These are phyloP conservation scores for Drosophila neonasuta DNA, from an alignment of 2,888 invertebrate species.

Conservation along the genomic window DNA sequence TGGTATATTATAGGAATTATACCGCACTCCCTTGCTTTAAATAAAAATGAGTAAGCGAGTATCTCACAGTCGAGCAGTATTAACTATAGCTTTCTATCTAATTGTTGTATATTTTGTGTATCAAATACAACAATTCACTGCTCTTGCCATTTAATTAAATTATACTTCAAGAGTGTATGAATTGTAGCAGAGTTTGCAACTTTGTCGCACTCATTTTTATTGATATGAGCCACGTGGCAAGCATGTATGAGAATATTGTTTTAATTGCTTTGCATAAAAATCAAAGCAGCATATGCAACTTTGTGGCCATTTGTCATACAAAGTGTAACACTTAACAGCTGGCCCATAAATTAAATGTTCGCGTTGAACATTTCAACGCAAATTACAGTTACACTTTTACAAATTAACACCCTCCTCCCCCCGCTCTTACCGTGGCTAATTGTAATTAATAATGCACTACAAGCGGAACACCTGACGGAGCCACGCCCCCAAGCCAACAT, in stretches of 20 bases:
- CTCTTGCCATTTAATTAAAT: too few relatives aligned
- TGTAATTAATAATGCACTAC: constrained; percentile 68
- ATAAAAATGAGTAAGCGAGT: too few relatives aligned
- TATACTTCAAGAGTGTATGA: too few relatives aligned
- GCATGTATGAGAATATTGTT: constrained; percentile 31
- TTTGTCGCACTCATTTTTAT: constrained; percentile 27
- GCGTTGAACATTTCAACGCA: constrained; percentile 58
- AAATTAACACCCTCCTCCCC: constrained; percentile 57
- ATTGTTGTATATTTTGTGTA: too few relatives aligned
- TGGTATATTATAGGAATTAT: too few relatives aligned
- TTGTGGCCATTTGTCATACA: constrained; percentile 67
- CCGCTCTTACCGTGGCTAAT: constrained; percentile 50
- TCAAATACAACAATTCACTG: too few relatives aligned
- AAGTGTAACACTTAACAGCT: constrained; percentile 70
- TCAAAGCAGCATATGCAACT: constrained; percentile 58
- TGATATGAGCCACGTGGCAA: constrained; percentile 8
- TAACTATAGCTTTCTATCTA: too few relatives aligned
- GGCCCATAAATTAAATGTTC: constrained; percentile 65
- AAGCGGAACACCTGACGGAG: constrained; percentile 52
- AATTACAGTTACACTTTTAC: constrained; percentile 65
- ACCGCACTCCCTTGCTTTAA: too few relatives aligned
- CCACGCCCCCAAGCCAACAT: constrained; percentile 39
- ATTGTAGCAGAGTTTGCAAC: background rate
- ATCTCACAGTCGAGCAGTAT: too few relatives aligned
- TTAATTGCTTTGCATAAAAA: constrained; percentile 65